These are phyloP conservation scores for Octodonta nipae DNA, from an alignment of 2,888 invertebrate species.

Conservation along the genomic window DNA sequence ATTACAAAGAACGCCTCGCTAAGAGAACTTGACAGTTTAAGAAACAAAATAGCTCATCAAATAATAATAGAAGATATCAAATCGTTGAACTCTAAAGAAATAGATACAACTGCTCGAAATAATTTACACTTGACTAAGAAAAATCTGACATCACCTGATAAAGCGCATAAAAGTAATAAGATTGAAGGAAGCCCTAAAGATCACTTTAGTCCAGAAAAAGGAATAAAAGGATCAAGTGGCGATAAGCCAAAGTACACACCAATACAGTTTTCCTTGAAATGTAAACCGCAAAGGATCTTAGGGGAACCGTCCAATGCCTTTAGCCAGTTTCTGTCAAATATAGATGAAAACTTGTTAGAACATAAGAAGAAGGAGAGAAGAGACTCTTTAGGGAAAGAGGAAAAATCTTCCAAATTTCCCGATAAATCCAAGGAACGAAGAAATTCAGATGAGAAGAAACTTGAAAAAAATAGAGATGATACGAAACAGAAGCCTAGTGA, in stretches of 20 bases:
- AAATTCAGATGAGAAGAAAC: conserved; percentile 3
- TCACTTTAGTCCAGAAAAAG: too few relatives aligned
- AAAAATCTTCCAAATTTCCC: too few relatives aligned
- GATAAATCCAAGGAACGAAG: conserved; percentile 3
- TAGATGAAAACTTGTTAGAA: conserved; percentile 20
- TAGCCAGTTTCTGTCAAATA: conserved; percentile 19
- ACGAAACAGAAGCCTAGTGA: conserved; percentile 2
- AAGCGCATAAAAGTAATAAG: conserved; percentile 3
- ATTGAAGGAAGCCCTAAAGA: too few relatives aligned
- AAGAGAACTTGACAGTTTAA: conserved; percentile 37
- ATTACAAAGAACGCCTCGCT: conserved; percentile 36
- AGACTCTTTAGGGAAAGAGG: conserved; percentile 2
- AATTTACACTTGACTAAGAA: conserved; percentile 14
- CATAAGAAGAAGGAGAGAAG: conserved; percentile 5
- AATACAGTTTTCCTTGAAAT: neutral
- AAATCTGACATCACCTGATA: conserved; percentile 3
- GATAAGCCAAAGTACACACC: neutral
- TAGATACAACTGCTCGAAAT: conserved; percentile 18
- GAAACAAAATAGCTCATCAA: conserved; percentile 39
- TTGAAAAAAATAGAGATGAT: conserved; percentile 4
- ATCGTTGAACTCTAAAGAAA: conserved; percentile 4
- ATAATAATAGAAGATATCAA: conserved; percentile 22
- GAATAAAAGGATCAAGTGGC: too few relatives aligned
- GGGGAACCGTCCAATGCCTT: conserved; percentile 16
- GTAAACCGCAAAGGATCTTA: neutral